Percentiles rank a stretch among this genome's conserved stretches.
phyloP scores from a whole-genome alignment of 1,140 invertebrate species.

The Pissodes strobi region DNA sequence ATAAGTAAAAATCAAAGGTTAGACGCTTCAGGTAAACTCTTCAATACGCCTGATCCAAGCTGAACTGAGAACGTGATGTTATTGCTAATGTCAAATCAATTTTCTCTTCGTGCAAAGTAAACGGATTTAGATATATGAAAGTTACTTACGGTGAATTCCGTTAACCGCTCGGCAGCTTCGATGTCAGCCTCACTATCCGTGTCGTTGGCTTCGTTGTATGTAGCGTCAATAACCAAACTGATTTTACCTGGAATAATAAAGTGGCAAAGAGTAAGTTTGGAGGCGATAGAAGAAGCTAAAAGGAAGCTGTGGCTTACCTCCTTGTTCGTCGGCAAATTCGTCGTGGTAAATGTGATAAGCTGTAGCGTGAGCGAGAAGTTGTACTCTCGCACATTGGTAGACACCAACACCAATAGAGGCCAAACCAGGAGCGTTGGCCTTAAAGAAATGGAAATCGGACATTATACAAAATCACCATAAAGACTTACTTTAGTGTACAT shows the following conservation, averaged over 20 bases:
- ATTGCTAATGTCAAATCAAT: not conserved
- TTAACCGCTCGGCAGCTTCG: conserved; percentile 23
- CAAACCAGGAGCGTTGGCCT: conserved; percentile 7
- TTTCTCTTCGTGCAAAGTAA: no score
- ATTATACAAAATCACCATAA: no score
- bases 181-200: conserved; percentile 26
- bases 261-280: no score
- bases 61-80: not conserved
- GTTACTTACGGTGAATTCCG: conserved; percentile 32
- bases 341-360: no score
- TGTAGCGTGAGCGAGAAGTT: no score
- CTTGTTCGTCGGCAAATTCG: conserved; percentile 48
- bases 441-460: not conserved
- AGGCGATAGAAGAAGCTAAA: no score
- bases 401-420: conserved; percentile 2
- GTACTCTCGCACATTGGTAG: conserved; percentile 28
- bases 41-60: not conserved
- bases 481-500: no score
- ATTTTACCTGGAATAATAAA: conserved; percentile 36
- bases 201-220: conserved; percentile 22
- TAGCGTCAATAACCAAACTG: conserved; percentile 31
- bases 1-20: not conserved
- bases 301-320: no score
- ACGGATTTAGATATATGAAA: no score
- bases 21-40: no score